These are phyloP conservation scores for Otolemur garnettii DNA, from an alignment of 2,113 vertebrate species.

Conservation along the genomic window DNA sequence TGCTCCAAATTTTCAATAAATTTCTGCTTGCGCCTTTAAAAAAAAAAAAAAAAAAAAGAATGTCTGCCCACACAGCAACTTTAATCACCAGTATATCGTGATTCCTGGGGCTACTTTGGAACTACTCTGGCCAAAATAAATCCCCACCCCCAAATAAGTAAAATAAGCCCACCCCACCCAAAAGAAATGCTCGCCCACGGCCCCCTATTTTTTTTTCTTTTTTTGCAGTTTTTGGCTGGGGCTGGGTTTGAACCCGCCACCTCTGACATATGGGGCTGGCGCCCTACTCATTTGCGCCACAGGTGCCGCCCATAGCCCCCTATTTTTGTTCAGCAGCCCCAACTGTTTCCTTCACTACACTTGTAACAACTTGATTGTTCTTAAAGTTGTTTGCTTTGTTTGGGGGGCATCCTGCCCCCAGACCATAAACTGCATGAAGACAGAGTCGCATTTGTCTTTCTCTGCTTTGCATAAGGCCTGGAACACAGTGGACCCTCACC, in stretches of 20 bases:
- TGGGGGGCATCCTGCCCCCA: too few relatives aligned
- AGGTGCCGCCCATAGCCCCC: fast-evolving
- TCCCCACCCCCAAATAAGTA: background rate
- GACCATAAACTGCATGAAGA: background rate
- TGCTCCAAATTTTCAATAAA: background rate
- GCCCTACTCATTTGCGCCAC: too few relatives aligned
- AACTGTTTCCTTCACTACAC: fast-evolving
- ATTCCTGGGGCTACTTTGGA: background rate
- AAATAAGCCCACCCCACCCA: background rate
- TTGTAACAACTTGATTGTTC: background rate
- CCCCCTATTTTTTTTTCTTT: too few relatives aligned
- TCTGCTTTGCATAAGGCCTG: too few relatives aligned
- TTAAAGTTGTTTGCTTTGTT: background rate
- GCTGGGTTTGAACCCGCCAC: too few relatives aligned
- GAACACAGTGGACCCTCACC: background rate
- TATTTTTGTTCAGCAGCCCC: background rate
- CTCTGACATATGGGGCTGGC: too few relatives aligned
- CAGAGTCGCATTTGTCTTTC: background rate
- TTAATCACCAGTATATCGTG: fast-evolving
- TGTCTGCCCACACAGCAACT: background rate
- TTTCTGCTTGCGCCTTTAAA: constrained; percentile 5
- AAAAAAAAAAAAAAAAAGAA: too few relatives aligned
- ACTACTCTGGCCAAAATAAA: background rate
- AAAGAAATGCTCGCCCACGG: fast-evolving
- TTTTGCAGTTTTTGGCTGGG: too few relatives aligned